Base-by-base conservation (phyloP, 2,797 vertebrate species). In the Corythornis leucogaster region DNA sequence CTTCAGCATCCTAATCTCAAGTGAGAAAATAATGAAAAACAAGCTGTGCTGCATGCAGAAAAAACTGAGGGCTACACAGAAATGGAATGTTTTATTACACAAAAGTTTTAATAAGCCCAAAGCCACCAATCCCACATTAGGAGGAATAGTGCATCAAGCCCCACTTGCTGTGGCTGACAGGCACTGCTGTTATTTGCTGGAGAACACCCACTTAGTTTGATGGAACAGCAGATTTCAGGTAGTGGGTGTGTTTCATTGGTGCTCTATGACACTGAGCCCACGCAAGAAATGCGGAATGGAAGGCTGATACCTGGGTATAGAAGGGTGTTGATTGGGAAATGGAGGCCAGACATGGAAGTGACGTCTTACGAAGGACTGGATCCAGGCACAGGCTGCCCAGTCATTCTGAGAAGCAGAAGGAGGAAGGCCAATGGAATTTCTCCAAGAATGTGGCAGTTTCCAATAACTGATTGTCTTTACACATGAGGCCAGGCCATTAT, bases 1-100 rank as follows among this genome's bases (percentile, higher is more conserved):
- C 94, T 93, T 94, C 84, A 81, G 83, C 88, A 93, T 94, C 81
- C 87, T 92, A 89, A 95, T 90, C 87, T 94, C 85, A 46, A 50
- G 50, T 78, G 94, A 66, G 74, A 82, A 87, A 91, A 81, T 54
- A 67, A 85, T 53, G 75, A 91, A 90, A 90, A 86, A 63, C 55
- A 81, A 75, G 69, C 84, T 78, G 54, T 61, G 79, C 85, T 92
- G 63, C 75, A 67, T 21, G 51, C 84, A 86, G 77, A 63, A 61
- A 76, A 78, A 89, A 88, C 53, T 64, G 80, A 77, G 59, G 17
- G 20, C 70, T 79, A 31, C 38, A 40, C 16, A 51, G 53, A 89
- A 81, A 92, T 8, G 2, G 31, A 78, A 66, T 46, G 11, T 8
- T 80, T 79, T 81, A 42, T 93, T 94, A 66, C 42, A 64, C 57